Evolutionary conservation across 2,113 vertebrate species (phyloP), one percentile per base, ranked within the genome.

Genomic region (Amphiprion ocellaris): DNA sequence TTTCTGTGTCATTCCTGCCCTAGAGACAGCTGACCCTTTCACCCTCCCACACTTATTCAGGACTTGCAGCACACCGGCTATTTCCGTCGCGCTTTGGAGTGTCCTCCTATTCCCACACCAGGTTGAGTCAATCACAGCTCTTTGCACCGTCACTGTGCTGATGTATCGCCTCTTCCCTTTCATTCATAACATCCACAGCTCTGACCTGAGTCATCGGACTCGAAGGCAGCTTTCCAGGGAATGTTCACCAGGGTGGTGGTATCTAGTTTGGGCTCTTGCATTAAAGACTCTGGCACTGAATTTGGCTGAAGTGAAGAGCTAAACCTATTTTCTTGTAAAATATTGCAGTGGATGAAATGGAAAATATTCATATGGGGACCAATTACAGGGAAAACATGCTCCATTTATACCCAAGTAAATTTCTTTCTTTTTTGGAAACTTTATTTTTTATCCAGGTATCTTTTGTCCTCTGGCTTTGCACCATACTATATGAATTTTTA

Each of bases 11-110:
- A 46, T 76, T 82, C 81, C 74, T 86, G 81, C 83, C 67, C 85
- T 47, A 49, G 68, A 86, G 83, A 94, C 93, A 94, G 92, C 93
- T 94, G 94, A 93, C 88, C 87, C 87, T 85, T 85, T 88, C 84
- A 90, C 86, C 91, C 81, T 52, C 59, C 53, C 12, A 11, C 74
- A 74, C 81, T 79, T 88, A 86, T 88, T 89, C 82, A 63, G 70
- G 81, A 69, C 73, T 70, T 23, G 74, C 49, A 59, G 73, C 76
- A 37, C 53, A 62, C 17, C 14, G 26, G 74, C 86, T 94, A 94
- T 95, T 94, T 94, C 85, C 58, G 86, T 90, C 80, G 61, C 4
- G 10, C 28, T 76, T 24, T 50, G 58, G 26, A 79, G 86, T 80
- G 78, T 50, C 69, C 80, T 62, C 14, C 49, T 73, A 33, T 68